These are phyloP conservation scores for Phania funesta DNA, from an alignment of 2,888 invertebrate genomes.

Conservation along the genomic window DNA sequence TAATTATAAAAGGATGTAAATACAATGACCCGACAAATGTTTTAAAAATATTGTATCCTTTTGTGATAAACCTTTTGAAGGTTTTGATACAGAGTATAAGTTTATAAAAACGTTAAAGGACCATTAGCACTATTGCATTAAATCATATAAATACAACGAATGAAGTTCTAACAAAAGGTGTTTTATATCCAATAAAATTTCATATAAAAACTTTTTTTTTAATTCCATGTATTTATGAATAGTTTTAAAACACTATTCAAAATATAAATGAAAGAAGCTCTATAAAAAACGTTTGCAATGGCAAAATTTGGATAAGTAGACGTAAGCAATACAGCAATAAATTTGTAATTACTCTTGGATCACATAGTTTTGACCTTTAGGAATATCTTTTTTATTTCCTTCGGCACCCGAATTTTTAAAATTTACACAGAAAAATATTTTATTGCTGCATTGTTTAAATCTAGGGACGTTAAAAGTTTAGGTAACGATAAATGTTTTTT, in stretches of 20 bases:
- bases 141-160: not conserved
- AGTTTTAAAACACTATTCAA: not conserved
- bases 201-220: not conserved
- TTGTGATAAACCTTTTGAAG: conserved; percentile 1
- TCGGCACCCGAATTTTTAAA: conserved; percentile 13
- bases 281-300: not conserved
- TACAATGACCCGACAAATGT: not conserved
- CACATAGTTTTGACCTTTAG: conserved; percentile 13
- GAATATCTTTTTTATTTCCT: conserved; percentile 39
- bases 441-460: conserved; percentile 38
- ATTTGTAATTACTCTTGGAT: conserved; percentile 15
- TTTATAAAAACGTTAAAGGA: conserved; percentile 10
- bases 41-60: not conserved
- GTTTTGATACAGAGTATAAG: conserved; percentile 18
- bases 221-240: conserved; percentile 4
- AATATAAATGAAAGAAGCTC: not conserved
- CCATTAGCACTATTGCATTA: not conserved
- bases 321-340: not conserved
- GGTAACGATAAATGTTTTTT: conserved; percentile 49
- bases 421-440: not conserved
- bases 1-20: not conserved
- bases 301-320: conserved; percentile 14
- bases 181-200: conserved; percentile 6
- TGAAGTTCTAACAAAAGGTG: conserved; percentile 12
- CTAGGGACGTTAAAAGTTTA: conserved; percentile 30